Base-by-base conservation (phyloP, 2,888 invertebrate genomes). In the Mycalesis mineus region DNA sequence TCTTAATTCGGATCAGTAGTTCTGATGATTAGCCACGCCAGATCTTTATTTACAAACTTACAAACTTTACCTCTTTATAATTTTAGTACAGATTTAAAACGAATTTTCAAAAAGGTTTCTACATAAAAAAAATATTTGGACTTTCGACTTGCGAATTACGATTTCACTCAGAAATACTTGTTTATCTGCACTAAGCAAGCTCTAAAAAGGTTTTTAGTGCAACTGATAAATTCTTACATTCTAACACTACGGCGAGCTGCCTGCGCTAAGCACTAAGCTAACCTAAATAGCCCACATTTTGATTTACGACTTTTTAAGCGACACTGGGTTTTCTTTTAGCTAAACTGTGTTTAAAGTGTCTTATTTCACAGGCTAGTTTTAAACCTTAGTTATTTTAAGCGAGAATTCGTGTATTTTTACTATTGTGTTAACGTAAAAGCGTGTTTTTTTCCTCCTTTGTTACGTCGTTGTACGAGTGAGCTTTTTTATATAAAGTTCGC, bases 371-470 rank as follows among this genome's bases (percentile, higher is more conserved):
- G 31, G 54, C 54, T n/a, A 54, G 31, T 53, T 58, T 54, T 11
- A 58, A 55, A 58, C 42, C 41, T 48, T 8, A 55, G 54, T 55
- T 58, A 55, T 50, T 55, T 53, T 47, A 58, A 58, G 45, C 54
- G 55, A 47, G 33, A 50, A 50, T 31, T 44, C 40, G 15, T 55
- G 50, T 51, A 28, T 17, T 28, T 15, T 29, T 39, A 22, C 50
- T 58, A 50, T 33, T 55, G 58, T 55, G 31, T 42, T 54, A 42
- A 53, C 22, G 45, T 40, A 22, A 15, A 58, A 55, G 37, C 37
- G 49, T 37, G 5, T 31, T 49, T 36, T 37, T 49, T 5, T 37
- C 6, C 28, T 22, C 22, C 15, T 44, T 50, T 36, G 28, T 36
- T 45, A 33, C 8, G 11, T 17, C 22, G n/a, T 37, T 5, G 8